phyloP scores from a whole-genome alignment of 2,113 vertebrate species.

The Oreochromis aureus region DNA sequence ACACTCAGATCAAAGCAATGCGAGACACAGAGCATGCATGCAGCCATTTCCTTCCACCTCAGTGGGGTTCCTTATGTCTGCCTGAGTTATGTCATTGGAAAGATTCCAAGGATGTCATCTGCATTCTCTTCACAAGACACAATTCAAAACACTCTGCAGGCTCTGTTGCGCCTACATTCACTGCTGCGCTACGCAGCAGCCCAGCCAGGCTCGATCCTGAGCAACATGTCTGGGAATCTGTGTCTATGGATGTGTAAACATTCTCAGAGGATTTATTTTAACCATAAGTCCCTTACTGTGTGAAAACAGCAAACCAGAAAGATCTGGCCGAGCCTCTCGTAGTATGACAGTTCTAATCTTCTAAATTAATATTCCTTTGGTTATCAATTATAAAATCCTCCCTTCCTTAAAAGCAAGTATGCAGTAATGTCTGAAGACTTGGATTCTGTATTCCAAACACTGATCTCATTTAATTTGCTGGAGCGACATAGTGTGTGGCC shows the following conservation, averaged over 20 bases:
- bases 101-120: slow-evolving; percentile 13
- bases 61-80: neutral
- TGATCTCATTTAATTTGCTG: slow-evolving; percentile 6
- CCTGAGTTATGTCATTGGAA: slow-evolving; percentile 2
- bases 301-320: neutral
- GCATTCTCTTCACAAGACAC: slow-evolving; percentile 12
- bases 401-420: neutral
- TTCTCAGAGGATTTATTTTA: neutral
- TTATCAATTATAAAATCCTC: neutral
- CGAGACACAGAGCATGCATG: neutral
- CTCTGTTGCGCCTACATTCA: neutral
- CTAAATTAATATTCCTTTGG: neutral
- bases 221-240: neutral
- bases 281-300: neutral
- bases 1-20: neutral
- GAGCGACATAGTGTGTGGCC: neutral
- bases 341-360: neutral
- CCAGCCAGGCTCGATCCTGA: neutral
- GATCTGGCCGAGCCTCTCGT: neutral
- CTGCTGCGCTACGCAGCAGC: neutral
- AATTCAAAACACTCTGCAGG: slow-evolving; percentile 14
- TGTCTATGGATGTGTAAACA: neutral
- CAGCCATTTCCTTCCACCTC: slow-evolving; percentile 10
- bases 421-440: neutral
- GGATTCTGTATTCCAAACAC: neutral